These are phyloP conservation scores for Drosophila santomea DNA, from an alignment of 1,140 invertebrate genomes.

Conservation along the genomic window DNA sequence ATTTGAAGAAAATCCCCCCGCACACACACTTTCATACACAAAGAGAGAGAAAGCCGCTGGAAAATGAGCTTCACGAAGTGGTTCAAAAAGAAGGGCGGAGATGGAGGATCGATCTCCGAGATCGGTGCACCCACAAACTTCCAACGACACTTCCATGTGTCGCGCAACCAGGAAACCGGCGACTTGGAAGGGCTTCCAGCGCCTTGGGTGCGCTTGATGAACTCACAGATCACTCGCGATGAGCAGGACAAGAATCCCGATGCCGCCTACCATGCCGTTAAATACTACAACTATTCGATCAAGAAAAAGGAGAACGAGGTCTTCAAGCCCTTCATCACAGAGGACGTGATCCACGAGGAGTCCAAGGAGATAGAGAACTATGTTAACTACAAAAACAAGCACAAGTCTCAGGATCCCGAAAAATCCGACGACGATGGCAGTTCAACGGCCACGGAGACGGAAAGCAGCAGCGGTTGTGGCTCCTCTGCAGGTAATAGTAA, in stretches of 20 bases:
- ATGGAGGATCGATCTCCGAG: slow-evolving; percentile 84
- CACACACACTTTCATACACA: slow-evolving; percentile 3
- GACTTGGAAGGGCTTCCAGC: slow-evolving; percentile 91
- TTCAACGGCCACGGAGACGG: slow-evolving; percentile 57
- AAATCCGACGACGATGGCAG: slow-evolving; percentile 77
- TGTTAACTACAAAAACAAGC: slow-evolving; percentile 88
- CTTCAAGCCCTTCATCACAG: slow-evolving; percentile 92
- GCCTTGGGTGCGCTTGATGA: slow-evolving; percentile 91
- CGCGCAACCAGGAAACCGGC: slow-evolving; percentile 90
- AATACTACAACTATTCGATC: slow-evolving; percentile 95
- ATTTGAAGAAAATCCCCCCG: slow-evolving; percentile 64
- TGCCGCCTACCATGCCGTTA: slow-evolving; percentile 93
- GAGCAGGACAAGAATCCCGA: slow-evolving; percentile 97
- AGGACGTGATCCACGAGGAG: slow-evolving; percentile 91
- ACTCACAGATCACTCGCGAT: slow-evolving; percentile 93
- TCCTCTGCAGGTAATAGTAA: slow-evolving; percentile 71
- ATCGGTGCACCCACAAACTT: slow-evolving; percentile 92
- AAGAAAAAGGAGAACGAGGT: slow-evolving; percentile 90
- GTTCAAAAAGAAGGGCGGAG: slow-evolving; percentile 78
- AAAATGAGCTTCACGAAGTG: slow-evolving; percentile 76
- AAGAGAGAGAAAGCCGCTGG: slow-evolving; percentile 3
- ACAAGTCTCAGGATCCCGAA: slow-evolving; percentile 86
- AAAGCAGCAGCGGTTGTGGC: slow-evolving; percentile 69
- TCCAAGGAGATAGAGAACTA: slow-evolving; percentile 91
- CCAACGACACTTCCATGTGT: slow-evolving; percentile 92